Conservation (phyloP, 2,113 vertebrate species). For the Pteronura brasiliensis region DNA sequence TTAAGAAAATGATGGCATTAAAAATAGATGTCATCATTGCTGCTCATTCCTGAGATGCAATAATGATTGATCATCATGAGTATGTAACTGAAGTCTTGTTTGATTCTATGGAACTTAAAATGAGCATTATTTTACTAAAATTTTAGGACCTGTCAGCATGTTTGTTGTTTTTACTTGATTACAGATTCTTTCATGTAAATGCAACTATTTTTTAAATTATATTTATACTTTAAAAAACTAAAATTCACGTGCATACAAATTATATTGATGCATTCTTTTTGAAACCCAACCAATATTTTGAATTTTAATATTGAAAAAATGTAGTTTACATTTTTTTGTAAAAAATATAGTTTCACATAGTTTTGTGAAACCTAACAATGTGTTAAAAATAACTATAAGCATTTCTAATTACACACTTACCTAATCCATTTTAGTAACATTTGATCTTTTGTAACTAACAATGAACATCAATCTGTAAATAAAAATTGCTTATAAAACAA, state of each 20-base stretch:
- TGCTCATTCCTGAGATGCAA: neutral
- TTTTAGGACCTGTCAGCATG: neutral
- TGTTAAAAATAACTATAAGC: neutral
- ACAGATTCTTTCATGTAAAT: neutral
- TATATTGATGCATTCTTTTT: neutral
- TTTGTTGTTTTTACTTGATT: neutral
- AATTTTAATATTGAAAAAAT: constrained; percentile 22
- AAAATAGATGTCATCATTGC: neutral
- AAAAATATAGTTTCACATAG: neutral
- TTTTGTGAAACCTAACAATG: neutral
- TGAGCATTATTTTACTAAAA: neutral
- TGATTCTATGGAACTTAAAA: neutral
- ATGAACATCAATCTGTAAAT: neutral
- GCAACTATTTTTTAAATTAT: neutral
- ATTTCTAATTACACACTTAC: neutral
- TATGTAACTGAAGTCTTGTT: neutral
- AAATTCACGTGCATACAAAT: neutral
- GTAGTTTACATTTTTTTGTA: neutral
- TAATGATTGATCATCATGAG: neutral
- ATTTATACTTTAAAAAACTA: neutral
- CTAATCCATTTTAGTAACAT: neutral
- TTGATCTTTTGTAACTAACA: neutral
- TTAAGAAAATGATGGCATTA: neutral
- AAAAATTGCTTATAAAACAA: neutral
- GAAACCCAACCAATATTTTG: neutral